phyloP scores from a whole-genome alignment of 2,888 invertebrate species.

The Morinoia aosen region DNA sequence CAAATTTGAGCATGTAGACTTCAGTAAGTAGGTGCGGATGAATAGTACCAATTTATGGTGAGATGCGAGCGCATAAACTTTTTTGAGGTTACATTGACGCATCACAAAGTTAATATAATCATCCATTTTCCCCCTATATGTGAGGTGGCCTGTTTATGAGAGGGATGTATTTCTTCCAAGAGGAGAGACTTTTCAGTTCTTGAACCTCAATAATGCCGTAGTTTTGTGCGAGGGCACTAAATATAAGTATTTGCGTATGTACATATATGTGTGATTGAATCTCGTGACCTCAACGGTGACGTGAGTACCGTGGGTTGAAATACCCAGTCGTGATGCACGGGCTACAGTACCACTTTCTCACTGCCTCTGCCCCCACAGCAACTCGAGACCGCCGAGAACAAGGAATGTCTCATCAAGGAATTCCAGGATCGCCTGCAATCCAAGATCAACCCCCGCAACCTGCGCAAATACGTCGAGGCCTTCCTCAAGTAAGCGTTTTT shows the following conservation, averaged over 20 bases:
- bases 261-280: neutral
- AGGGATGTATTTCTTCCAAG: neutral
- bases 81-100: neutral
- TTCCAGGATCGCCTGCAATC: conserved; percentile 82
- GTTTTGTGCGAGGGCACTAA: neutral
- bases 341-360: neutral
- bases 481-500: conserved; percentile 81
- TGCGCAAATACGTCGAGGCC: conserved; percentile 85
- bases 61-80: neutral
- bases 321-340: neutral
- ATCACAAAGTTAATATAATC: neutral
- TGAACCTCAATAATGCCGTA: neutral
- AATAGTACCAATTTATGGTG: neutral
- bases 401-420: conserved; percentile 82
- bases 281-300: neutral
- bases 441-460: conserved; percentile 84
- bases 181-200: neutral
- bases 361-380: conserved; percentile 72
- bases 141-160: neutral
- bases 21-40: neutral
- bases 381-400: conserved; percentile 78
- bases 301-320: neutral
- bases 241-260: neutral
- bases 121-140: neutral
- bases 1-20: neutral